A percentile compares a stretch with the other conserved stretches of the same genome.
phyloP scores from a whole-genome alignment of 1,140 invertebrate species.

The Drosophila nebulosa region DNA sequence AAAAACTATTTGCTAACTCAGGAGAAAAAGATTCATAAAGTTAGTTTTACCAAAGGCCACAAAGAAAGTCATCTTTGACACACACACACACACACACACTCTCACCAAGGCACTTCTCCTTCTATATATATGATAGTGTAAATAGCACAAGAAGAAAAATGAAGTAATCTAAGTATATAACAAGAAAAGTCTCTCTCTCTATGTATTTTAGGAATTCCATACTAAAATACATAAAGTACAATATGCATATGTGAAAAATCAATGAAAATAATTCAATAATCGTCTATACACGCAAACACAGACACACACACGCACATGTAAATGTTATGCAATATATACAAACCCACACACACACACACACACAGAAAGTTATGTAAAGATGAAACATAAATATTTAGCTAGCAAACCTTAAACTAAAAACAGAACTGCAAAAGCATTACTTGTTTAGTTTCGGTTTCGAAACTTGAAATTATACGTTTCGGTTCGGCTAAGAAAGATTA shows the following conservation, averaged over 20 bases:
- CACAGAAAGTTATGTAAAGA: constrained; percentile 13
- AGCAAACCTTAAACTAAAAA: constrained; percentile 29
- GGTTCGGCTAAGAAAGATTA: too few relatives aligned
- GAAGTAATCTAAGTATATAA: not conserved
- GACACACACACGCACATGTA: constrained; percentile 32
- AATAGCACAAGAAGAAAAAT: not conserved
- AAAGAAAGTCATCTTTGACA: not conserved
- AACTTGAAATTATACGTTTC: not conserved
- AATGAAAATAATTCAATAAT: constrained; percentile 62
- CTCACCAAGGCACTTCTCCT: not conserved
- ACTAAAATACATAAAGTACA: constrained; percentile 30
- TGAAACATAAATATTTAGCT: constrained; percentile 50
- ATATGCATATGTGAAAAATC: constrained; percentile 25
- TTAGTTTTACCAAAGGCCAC: not conserved
- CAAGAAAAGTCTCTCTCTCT: not conserved
- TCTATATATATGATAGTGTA: not conserved
- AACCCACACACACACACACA: constrained; percentile 1
- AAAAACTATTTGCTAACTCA: constrained; percentile 1
- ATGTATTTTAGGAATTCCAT: constrained; percentile 7
- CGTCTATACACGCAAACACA: constrained; percentile 25
- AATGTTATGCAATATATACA: constrained; percentile 16
- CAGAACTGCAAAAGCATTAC: not conserved
- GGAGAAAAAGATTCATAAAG: constrained; percentile 45
- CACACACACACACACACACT: not conserved
- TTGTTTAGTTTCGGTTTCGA: not conserved